Base-by-base conservation (phyloP, 2,888 invertebrate species). In the Tipula confusa region DNA sequence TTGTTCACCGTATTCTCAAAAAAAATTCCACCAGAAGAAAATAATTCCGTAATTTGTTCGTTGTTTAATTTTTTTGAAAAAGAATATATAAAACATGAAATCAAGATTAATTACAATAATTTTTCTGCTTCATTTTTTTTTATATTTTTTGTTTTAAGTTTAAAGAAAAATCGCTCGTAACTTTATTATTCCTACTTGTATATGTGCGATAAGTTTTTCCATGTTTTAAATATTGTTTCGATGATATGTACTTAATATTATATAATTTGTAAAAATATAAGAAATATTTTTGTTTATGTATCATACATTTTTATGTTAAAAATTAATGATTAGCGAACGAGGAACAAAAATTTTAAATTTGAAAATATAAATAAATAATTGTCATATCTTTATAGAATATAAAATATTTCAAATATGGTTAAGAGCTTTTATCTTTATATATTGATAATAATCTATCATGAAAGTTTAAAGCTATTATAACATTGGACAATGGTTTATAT, bases 71-170 rank as follows among this genome's bases (percentile, higher is more conserved):
- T 64, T 64, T 64, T 24, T 18, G 31, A 31, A 5, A 31, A 31
- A 24, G 24, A 64, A 64, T 9, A 64, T 64, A 64, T 18, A 18
- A 64, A 64, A n/a, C n/a, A 15, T 48, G 48, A 64, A 64, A 64
- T 64, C 64, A 64, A 64, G 64, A 64, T 64, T 64, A 64, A 64
- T 64, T 64, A 64, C 64, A 64, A 64, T 24, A 64, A 24, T 64
- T 64, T 64, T 64, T 15, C 43, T 15, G 15, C 43, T n/a, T n/a
- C n/a, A n/a, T 43, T 43, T 36, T 36, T 6, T n/a, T 36, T 33
- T 38, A 2, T 24, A 24, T 64, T 64, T 64, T 43, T n/a, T n/a
- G n/a, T n/a, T n/a, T 64, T 64, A 64, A 64, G 64, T 64, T 9
- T 64, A 64, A 64, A 64, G 24, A 18, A 15, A 48, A 64, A 64